These are phyloP conservation scores for Ceyx cyanopectus DNA, from an alignment of 2,113 vertebrate species.

Conservation along the genomic window DNA sequence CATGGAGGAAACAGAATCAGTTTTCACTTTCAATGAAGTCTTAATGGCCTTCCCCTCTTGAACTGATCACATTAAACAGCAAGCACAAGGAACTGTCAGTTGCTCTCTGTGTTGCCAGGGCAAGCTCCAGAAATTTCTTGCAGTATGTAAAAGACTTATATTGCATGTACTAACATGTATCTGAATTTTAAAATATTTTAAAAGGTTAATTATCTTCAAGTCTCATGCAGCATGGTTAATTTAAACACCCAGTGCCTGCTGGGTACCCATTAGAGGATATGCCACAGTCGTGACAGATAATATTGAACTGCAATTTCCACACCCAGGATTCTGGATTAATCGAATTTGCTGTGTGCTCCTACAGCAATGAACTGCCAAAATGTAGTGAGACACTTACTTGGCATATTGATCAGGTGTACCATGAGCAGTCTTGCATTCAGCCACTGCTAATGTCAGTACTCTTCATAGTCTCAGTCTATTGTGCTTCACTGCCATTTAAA, in stretches of 20 bases:
- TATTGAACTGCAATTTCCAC: not conserved
- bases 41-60: not conserved
- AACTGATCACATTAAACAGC: not conserved
- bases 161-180: not conserved
- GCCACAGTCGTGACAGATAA: not conserved
- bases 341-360: not conserved
- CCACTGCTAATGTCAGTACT: not conserved
- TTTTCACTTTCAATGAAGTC: not conserved
- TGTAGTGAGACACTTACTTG: not conserved
- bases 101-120: not conserved
- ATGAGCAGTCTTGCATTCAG: not conserved
- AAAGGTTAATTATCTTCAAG: not conserved
- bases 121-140: not conserved
- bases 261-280: not conserved
- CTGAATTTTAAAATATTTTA: not conserved
- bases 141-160: not conserved
- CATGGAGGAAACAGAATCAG: not conserved
- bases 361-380: not conserved
- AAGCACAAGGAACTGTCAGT: not conserved
- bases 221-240: not conserved
- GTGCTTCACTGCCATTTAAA: not conserved
- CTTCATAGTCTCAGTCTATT: not conserved
- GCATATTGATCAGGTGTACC: not conserved
- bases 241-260: not conserved
- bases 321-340: not conserved